Evolutionary conservation across 2,888 invertebrate genomes (phyloP).

Genomic region (Tipula lateralis): DNA sequence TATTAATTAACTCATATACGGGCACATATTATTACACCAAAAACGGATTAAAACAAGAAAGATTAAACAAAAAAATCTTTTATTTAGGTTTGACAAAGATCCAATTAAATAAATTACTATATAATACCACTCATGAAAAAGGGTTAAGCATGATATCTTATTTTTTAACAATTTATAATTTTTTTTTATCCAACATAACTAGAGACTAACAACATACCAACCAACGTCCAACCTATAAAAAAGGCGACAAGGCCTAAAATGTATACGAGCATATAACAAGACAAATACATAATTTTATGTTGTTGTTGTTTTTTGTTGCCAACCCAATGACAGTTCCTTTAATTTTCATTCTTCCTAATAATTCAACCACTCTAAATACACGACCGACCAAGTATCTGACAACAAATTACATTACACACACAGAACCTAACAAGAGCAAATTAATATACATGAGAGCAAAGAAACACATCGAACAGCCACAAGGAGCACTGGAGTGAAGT

Average conservation of each 20-base stretch:
- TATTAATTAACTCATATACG: neutral
- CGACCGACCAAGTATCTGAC: constrained; percentile 9
- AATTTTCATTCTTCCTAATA: neutral
- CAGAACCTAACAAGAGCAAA: neutral
- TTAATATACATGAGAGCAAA: neutral
- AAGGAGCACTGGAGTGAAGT: neutral
- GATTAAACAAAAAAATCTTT: neutral
- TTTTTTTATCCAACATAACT: neutral
- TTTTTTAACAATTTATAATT: neutral
- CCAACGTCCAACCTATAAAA: neutral
- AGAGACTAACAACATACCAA: neutral
- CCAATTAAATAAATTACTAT: constrained; percentile 19
- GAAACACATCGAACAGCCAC: neutral
- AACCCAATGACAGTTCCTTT: neutral
- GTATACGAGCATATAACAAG: neutral
- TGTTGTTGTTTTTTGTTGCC: neutral
- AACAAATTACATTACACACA: neutral
- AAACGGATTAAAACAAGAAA: neutral
- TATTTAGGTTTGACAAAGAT: neutral
- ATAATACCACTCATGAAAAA: constrained; percentile 7
- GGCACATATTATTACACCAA: neutral
- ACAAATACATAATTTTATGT: neutral
- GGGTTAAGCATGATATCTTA: constrained; percentile 19
- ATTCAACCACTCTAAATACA: neutral
- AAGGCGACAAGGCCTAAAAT: no score